These are phyloP conservation scores for Caenorhabditis becei DNA, from an alignment of 2,888 invertebrate species.

Conservation along the genomic window DNA sequence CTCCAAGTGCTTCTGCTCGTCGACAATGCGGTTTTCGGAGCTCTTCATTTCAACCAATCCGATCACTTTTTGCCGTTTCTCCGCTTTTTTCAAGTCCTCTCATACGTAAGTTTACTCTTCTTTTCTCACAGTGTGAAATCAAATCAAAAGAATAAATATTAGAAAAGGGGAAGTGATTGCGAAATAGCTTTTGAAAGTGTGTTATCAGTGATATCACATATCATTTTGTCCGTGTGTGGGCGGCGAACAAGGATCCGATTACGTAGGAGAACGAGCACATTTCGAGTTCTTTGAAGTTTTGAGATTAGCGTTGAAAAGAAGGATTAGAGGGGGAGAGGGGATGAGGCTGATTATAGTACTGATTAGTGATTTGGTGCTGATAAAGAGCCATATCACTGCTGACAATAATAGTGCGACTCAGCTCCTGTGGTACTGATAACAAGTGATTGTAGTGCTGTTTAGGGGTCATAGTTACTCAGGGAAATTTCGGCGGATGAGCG, in stretches of 20 bases:
- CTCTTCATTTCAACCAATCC: constrained; percentile 42
- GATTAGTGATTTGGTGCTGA: no score
- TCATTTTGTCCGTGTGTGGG: constrained; percentile 5
- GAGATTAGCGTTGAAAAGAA: no score
- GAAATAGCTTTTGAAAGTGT: not conserved
- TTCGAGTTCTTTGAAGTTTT: not conserved
- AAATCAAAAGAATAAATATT: constrained; percentile 1
- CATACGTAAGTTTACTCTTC: constrained; percentile 47
- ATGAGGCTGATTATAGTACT: no score
- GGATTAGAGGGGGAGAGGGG: no score
- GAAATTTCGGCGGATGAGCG: no score
- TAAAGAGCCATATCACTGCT: no score
- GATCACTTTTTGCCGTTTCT: constrained; percentile 54
- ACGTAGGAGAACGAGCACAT: not conserved
- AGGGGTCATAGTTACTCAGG: no score
- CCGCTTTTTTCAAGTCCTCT: constrained; percentile 51
- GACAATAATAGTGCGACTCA: no score
- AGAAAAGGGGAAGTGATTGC: not conserved
- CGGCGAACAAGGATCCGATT: constrained; percentile 23
- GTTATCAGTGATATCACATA: constrained; percentile 12
- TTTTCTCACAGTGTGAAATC: not conserved
- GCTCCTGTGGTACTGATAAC: no score
- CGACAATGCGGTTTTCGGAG: constrained; percentile 52
- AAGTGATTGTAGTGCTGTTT: no score
- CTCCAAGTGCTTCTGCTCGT: constrained; percentile 55